phyloP scores from a whole-genome alignment of 2,888 invertebrate species.

The Morpho achilles region DNA sequence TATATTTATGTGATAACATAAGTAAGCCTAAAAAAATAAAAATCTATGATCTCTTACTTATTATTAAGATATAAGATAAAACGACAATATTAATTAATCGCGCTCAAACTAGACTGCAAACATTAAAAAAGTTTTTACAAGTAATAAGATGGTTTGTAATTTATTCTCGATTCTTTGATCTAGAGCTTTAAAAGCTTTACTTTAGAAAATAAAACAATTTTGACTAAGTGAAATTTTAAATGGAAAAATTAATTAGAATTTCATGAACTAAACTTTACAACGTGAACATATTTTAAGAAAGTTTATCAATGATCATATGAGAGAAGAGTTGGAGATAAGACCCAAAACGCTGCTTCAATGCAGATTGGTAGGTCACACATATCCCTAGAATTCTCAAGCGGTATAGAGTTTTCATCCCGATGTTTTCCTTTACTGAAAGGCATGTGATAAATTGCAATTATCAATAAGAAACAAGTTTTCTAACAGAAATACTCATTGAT shows the following conservation, averaged over 20 bases:
- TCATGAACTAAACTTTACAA: slow-evolving; percentile 62
- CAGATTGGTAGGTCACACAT: too few relatives aligned
- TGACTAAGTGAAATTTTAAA: slow-evolving; percentile 64
- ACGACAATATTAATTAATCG: slow-evolving; percentile 5
- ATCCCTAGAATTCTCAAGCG: too few relatives aligned
- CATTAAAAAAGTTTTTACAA: slow-evolving; percentile 33
- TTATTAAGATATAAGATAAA: neutral
- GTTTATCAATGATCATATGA: slow-evolving; percentile 26
- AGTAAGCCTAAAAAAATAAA: too few relatives aligned
- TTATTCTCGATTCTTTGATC: slow-evolving; percentile 47
- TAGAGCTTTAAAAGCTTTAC: slow-evolving; percentile 37
- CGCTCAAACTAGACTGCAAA: slow-evolving; percentile 33
- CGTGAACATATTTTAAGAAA: slow-evolving; percentile 55
- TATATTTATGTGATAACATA: too few relatives aligned
- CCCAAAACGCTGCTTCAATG: too few relatives aligned
- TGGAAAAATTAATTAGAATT: slow-evolving; percentile 74
- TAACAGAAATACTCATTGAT: too few relatives aligned
- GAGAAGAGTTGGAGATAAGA: too few relatives aligned
- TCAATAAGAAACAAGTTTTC: too few relatives aligned
- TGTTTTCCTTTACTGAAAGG: too few relatives aligned
- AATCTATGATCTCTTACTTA: too few relatives aligned
- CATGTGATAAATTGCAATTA: too few relatives aligned
- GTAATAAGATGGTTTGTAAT: slow-evolving; percentile 46
- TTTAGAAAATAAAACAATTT: slow-evolving; percentile 51
- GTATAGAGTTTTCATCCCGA: too few relatives aligned